Evolutionary conservation across 1,140 invertebrate species (phyloP).

Genomic region (Oryzaephilus surinamensis): DNA sequence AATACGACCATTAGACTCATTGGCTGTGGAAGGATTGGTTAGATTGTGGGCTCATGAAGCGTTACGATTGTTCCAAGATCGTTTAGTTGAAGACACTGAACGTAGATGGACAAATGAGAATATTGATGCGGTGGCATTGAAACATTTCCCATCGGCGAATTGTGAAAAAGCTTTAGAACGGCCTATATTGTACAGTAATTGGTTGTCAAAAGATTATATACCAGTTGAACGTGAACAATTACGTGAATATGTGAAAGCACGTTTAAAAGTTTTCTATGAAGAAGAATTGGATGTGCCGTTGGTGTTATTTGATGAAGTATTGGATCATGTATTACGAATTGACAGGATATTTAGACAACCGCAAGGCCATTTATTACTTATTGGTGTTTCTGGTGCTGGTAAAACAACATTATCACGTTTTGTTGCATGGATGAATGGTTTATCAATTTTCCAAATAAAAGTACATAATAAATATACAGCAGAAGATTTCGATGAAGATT

Average conservation of each 20-base stretch:
- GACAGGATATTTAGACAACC: slow-evolving; percentile 98
- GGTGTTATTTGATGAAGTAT: slow-evolving; percentile 96
- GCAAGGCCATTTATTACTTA: slow-evolving; percentile 92
- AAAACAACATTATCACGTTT: slow-evolving; percentile 98
- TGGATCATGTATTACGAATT: slow-evolving; percentile 96
- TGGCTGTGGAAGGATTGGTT: slow-evolving; percentile 89
- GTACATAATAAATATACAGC: slow-evolving; percentile 99
- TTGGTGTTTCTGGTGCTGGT: slow-evolving; percentile 95
- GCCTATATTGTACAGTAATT: slow-evolving; percentile 97
- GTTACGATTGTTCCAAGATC: slow-evolving; percentile 91
- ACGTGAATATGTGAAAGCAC: slow-evolving; percentile 91
- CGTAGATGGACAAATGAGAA: slow-evolving; percentile 97
- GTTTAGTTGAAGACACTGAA: slow-evolving; percentile 90
- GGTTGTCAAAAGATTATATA: slow-evolving; percentile 97
- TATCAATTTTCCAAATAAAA: slow-evolving; percentile 97
- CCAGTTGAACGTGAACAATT: slow-evolving; percentile 93
- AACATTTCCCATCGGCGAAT: slow-evolving; percentile 90
- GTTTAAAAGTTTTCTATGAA: slow-evolving; percentile 98
- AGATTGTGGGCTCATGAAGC: slow-evolving; percentile 98
- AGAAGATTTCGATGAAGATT: slow-evolving; percentile 97
- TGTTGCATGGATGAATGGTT: slow-evolving; percentile 99
- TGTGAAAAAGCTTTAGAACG: slow-evolving; percentile 72
- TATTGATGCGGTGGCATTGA: slow-evolving; percentile 86
- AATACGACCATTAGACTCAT: slow-evolving; percentile 83
- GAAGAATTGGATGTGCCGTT: slow-evolving; percentile 97